Evolutionary conservation across 2,888 invertebrate species (phyloP).

Genomic region (Tupiocoris notatus): DNA sequence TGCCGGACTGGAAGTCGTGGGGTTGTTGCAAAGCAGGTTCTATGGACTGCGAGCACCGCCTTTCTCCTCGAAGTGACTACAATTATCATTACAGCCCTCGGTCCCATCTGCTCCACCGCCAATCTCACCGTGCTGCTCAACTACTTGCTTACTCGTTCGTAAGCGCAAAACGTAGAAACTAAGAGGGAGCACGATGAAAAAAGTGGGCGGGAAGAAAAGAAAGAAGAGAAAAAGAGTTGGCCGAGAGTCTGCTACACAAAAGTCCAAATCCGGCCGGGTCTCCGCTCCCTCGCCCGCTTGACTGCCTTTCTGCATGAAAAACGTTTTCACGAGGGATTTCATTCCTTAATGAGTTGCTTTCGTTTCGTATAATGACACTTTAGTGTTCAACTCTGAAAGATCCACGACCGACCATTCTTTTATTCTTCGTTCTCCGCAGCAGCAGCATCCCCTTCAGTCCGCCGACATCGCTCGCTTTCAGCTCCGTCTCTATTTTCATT

Average conservation of each 20-base stretch:
- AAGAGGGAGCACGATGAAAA: not conserved
- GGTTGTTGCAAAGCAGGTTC: slow-evolving; percentile 31
- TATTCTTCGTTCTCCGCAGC: not conserved
- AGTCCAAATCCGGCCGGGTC: slow-evolving; percentile 43
- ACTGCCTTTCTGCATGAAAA: slow-evolving; percentile 43
- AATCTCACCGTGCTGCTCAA: not conserved
- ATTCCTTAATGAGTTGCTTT: slow-evolving; percentile 49
- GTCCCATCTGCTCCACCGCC: not conserved
- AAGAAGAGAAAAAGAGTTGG: slow-evolving; percentile 31
- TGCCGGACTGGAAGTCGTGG: not conserved
- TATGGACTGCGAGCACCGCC: slow-evolving; percentile 16
- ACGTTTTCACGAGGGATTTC: slow-evolving; percentile 49
- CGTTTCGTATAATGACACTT: slow-evolving; percentile 47
- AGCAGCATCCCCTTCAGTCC: not conserved
- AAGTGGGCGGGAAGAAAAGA: slow-evolving; percentile 30
- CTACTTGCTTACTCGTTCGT: slow-evolving; percentile 11
- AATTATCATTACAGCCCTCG: slow-evolving; percentile 41
- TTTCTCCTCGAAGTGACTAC: slow-evolving; percentile 39
- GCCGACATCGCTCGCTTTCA: not conserved
- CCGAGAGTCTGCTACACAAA: slow-evolving; percentile 43
- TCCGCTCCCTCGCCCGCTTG: slow-evolving; percentile 10
- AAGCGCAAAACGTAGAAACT: not conserved
- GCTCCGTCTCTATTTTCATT: no score
- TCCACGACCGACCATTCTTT: slow-evolving; percentile 5
- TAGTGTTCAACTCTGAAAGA: slow-evolving; percentile 32